Evolutionary conservation across 2,888 invertebrate species (phyloP).

Genomic region (Zygogramma bicolorata): DNA sequence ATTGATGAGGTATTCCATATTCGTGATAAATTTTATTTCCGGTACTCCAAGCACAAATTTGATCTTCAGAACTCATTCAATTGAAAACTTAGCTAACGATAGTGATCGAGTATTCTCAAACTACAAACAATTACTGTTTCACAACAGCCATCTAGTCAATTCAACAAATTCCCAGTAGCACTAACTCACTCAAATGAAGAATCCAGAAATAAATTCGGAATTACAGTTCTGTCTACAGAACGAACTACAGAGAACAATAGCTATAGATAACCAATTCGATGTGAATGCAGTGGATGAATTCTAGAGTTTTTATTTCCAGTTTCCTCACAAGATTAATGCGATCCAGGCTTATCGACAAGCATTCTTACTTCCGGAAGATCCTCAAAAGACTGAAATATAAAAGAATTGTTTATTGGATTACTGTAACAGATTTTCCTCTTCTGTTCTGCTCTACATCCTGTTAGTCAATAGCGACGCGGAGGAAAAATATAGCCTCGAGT

Average conservation of each 20-base stretch:
- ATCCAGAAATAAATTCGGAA: not conserved
- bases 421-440: conserved; percentile 22
- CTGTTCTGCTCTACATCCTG: conserved; percentile 2
- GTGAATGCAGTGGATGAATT: not conserved
- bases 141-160: not conserved
- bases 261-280: conserved; percentile 2
- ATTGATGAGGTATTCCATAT: no score
- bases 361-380: not conserved
- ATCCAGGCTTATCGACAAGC: conserved; percentile 11
- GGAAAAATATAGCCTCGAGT: not conserved
- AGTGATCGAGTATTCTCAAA: no score
- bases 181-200: not conserved
- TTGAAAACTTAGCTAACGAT: no score
- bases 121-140: no score
- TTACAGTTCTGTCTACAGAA: not conserved
- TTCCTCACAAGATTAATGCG: conserved; percentile 9
- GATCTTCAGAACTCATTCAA: no score
- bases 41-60: no score
- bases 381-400: conserved; percentile 7
- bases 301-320: not conserved
- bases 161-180: not conserved
- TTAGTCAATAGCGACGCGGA: not conserved
- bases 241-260: not conserved
- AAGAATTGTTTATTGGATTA: conserved; percentile 27
- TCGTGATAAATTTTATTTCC: no score